Percentiles rank a stretch among this genome's conserved stretches.
phyloP scores from a whole-genome alignment of 2,113 vertebrate species.

The Syrmaticus mikado region DNA sequence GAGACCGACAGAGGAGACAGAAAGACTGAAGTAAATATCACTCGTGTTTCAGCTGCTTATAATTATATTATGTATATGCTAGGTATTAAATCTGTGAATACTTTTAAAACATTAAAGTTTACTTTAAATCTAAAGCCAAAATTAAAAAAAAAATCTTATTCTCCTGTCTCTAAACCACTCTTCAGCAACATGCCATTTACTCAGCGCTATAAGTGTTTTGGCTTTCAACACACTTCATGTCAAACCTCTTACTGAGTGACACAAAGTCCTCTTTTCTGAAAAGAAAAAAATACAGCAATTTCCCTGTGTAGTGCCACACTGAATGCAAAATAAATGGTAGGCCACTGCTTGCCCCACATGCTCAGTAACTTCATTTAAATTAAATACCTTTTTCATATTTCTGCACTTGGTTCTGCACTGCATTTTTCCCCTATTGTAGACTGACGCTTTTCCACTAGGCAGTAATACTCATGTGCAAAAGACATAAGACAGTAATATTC shows the following conservation, averaged over 20 bases:
- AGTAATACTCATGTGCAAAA: slow-evolving; percentile 80
- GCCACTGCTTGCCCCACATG: slow-evolving; percentile 58
- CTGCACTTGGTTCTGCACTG: slow-evolving; percentile 75
- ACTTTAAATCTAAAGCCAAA: slow-evolving; percentile 82
- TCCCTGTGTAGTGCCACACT: slow-evolving; percentile 74
- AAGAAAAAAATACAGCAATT: slow-evolving; percentile 68
- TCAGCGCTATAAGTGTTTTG: slow-evolving; percentile 65
- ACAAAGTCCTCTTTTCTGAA: slow-evolving; percentile 57
- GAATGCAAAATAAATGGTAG: slow-evolving; percentile 74
- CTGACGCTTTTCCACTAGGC: slow-evolving; percentile 77
- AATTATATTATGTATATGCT: slow-evolving; percentile 72
- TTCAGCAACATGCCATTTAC: slow-evolving; percentile 77
- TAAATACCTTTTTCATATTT: slow-evolving; percentile 64
- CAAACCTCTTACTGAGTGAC: slow-evolving; percentile 65
- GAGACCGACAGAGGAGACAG: slow-evolving; percentile 78
- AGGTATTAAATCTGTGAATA: slow-evolving; percentile 82
- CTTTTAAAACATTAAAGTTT: slow-evolving; percentile 80
- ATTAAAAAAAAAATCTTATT: slow-evolving; percentile 68
- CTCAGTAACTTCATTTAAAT: slow-evolving; percentile 70
- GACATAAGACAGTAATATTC: slow-evolving; percentile 72
- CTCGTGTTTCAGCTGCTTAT: slow-evolving; percentile 78
- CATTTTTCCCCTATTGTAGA: slow-evolving; percentile 70
- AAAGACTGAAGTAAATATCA: slow-evolving; percentile 80
- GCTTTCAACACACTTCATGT: slow-evolving; percentile 74
- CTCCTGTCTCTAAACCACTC: slow-evolving; percentile 75